phyloP scores from a whole-genome alignment of 2,888 invertebrate species.

The Chaitophorus viminalis region DNA sequence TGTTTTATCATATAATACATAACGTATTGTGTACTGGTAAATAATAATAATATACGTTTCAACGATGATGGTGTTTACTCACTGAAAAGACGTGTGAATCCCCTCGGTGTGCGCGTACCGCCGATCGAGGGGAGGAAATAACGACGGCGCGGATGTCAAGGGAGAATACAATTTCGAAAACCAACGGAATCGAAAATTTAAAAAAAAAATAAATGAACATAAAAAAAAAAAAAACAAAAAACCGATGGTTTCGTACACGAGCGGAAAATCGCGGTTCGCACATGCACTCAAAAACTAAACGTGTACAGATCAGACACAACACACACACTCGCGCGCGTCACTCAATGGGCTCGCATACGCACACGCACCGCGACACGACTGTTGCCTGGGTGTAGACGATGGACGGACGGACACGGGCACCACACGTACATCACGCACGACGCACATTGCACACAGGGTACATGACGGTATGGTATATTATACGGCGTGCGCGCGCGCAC shows the following conservation, averaged over 20 bases:
- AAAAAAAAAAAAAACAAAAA: no score
- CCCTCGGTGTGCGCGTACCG: neutral
- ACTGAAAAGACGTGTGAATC: neutral
- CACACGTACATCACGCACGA: constrained; percentile 43
- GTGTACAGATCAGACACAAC: neutral
- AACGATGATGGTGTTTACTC: neutral
- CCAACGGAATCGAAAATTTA: no score
- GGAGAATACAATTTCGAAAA: no score
- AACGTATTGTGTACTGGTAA: no score
- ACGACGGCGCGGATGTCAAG: no score
- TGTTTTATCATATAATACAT: no score
- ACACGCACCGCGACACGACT: constrained; percentile 61
- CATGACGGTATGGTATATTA: no score
- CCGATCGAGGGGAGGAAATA: neutral
- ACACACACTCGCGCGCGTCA: constrained; percentile 47
- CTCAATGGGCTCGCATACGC: constrained; percentile 55
- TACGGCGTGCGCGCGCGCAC: constrained; percentile 57
- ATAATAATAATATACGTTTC: no score
- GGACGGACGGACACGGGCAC: constrained; percentile 41
- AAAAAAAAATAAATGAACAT: no score
- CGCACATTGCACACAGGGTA: constrained; percentile 57
- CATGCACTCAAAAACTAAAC: neutral
- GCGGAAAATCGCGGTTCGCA: neutral
- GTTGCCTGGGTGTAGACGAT: constrained; percentile 50
- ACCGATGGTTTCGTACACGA: no score